Evolutionary conservation across 2,113 vertebrate species (phyloP), one percentile per base, ranked within the genome.

Genomic region (Pogona vitticeps): DNA sequence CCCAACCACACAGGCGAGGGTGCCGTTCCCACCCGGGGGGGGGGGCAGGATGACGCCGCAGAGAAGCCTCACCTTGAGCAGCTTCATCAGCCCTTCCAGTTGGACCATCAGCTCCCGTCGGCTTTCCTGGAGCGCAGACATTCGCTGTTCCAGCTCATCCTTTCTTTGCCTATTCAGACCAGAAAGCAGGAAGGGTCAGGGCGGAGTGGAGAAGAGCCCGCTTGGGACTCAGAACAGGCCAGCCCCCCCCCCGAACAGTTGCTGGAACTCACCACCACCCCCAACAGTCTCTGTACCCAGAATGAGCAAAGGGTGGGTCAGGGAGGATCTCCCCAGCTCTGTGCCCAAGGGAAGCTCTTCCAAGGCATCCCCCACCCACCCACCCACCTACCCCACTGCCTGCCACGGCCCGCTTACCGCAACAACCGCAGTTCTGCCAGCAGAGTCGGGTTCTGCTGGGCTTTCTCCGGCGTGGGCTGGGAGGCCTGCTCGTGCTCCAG

Each of bases 101-200:
- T 99, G 98, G 56, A 99, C 98, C 98, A 99, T 99, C 93, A 99
- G 96, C 82, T 99, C 98, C 33, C 98, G 94, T 1, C 98, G 93
- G 96, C 98, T 99, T 92, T 99, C 98, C 91, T 99, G 98, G 40
- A 99, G 95, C 0, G 98, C 98, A 0, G 98, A 99, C 98, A 99
- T 99, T 85, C 98, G 97, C 93, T 98, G 96, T 83, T 99, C 98
- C 93, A 99, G 90, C 83, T 99, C 98, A 36, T 99, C 98, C 91
- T 99, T 99, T 86, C 98, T 97, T 93, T 99, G 98, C 91, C 98
- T 99, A 94, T 20, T n/a, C 20, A 17, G 33, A 23, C 6, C 1
- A 3, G 36, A 31, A 40, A 21, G 36, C 14, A 76, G 38, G 15
- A 33, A 21, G 2, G 31, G 18, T 2, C 72, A 14, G 18, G 59